Evolutionary conservation across 2,797 vertebrate species (phyloP), one percentile per base, ranked within the genome.

Genomic region (Lutjanus argentimaculatus): DNA sequence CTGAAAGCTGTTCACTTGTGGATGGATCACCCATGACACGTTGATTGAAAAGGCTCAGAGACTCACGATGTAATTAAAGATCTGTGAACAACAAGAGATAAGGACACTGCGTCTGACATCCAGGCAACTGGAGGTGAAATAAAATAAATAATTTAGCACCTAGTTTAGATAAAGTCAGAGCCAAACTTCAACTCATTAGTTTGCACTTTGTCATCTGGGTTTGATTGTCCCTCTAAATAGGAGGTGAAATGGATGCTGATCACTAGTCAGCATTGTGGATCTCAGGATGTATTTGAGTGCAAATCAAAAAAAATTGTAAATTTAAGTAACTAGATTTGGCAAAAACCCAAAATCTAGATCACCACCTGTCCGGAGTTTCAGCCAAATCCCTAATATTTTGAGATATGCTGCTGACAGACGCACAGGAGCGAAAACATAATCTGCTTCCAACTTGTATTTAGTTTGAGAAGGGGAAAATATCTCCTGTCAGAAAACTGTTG

Each of bases 331-430:
- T 30, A 30, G 25, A 30, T 30, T 30, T 30, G 25, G 25, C 25
- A 30, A 30, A 30, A 30, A 30, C 25, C 4, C 25, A 30, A 4
- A 62, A 66, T 63, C 19, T 46, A 59, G 45, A 72, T 72, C 63
- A 9, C 46, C 72, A 80, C 73, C 74, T 72, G 51, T 64, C 6
- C 25, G n/a, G 67, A 67, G 30, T 22, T 59, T 72, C 15, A 63
- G 67, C 66, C 56, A 71, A 71, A 74, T 71, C 52, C 0, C 0
- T 25, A 58, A 67, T 43, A 40, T 52, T 66, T 16, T 25, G 14
- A 70, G 48, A 58, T 36, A 7, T n/a, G 57, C 45, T 36, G 17
- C 43, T 58, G 53, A 67, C 65, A 79, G 36, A 40, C 19, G 6
- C 42, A 65, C 12, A 42, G n/a, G 43, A 77, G 57, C 0, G 46